Evolutionary conservation across 2,888 invertebrate genomes (phyloP), one percentile per base, ranked within the genome.

Genomic region (Athalia cordata): DNA sequence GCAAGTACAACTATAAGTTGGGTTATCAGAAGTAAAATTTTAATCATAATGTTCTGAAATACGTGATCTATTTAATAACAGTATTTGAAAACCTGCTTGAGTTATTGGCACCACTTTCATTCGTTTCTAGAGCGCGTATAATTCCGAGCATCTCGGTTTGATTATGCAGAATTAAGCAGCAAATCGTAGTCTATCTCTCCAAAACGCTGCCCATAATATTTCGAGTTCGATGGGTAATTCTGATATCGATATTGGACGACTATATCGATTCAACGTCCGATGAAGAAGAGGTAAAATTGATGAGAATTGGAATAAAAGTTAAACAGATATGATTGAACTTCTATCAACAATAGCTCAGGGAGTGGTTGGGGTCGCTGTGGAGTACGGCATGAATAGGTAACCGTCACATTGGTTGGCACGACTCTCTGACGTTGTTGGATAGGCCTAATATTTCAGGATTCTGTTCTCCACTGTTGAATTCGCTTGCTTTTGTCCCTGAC

Each of bases 391-490:
- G 66, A 66, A 66, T 66, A 66, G 66, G 66, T 66, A 66, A 66
- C 66, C 66, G 66, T 66, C 66, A 43, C 50, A 52, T 29, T 52
- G 76, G 55, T 76, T 76, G 76, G 76, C 65, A 76, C 76, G 76
- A 52, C 65, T 66, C 52, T 49, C 65, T 77, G 66, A 77, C 76
- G 76, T 77, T 77, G 61, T 61, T 43, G 61, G 76, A 77, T 77
- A 62, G 76, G 64, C 29, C 66, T 65, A 65, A 66, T 77, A 77
- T 77, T 77, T 77, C 76, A 77, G 76, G 76, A 77, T 77, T 77
- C 66, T 29, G 45, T 77, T 66, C 76, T 66, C 76, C 43, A 65
- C 64, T 77, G 66, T 77, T 77, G 65, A 77, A 77, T 77, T 77
- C 76, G 52, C 11, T 65, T 47, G 66, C 76, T 77, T 77, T 77